Percentiles rank a stretch among this genome's conserved stretches.
phyloP scores from a whole-genome alignment of 2,797 vertebrate species.

The Decapterus maruadsi region DNA sequence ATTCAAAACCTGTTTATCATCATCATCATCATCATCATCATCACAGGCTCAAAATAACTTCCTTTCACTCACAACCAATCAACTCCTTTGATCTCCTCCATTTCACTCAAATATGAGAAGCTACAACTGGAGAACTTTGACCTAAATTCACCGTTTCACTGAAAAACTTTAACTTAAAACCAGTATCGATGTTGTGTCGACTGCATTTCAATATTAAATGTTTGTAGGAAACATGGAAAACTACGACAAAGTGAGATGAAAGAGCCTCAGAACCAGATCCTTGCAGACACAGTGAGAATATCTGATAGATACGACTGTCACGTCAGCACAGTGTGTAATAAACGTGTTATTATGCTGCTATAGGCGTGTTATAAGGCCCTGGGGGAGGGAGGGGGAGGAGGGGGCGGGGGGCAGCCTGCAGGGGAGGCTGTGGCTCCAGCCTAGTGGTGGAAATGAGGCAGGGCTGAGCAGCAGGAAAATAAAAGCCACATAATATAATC shows the following conservation, averaged over 20 bases:
- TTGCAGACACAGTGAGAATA: constrained; percentile 33
- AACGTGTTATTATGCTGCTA: constrained; percentile 53
- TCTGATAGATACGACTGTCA: constrained; percentile 29
- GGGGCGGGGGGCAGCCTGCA: too few species aligned
- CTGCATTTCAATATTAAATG: not conserved
- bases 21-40: too few species aligned
- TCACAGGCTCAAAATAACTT: too few species aligned
- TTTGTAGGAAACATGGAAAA: not conserved
- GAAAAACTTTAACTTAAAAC: too few species aligned
- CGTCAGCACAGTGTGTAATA: constrained; percentile 10
- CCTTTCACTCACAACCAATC: too few species aligned
- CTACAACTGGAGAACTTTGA: not conserved
- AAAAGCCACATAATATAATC: constrained; percentile 79
- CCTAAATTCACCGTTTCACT: not conserved
- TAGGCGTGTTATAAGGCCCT: constrained; percentile 34
- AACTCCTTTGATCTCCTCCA: too few species aligned
- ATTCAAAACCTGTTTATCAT: too few species aligned
- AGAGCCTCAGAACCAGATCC: constrained; percentile 9
- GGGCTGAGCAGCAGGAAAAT: constrained; percentile 65
- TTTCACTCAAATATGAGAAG: not conserved
- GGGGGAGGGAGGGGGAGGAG: constrained; percentile 63
- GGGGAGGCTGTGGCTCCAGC: constrained; percentile 49
- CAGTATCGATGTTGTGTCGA: not conserved
- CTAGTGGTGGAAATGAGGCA: constrained; percentile 67
- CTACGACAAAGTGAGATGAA: not conserved